Conservation (phyloP, 2,797 vertebrate genomes). For the Agapornis canus region DNA sequence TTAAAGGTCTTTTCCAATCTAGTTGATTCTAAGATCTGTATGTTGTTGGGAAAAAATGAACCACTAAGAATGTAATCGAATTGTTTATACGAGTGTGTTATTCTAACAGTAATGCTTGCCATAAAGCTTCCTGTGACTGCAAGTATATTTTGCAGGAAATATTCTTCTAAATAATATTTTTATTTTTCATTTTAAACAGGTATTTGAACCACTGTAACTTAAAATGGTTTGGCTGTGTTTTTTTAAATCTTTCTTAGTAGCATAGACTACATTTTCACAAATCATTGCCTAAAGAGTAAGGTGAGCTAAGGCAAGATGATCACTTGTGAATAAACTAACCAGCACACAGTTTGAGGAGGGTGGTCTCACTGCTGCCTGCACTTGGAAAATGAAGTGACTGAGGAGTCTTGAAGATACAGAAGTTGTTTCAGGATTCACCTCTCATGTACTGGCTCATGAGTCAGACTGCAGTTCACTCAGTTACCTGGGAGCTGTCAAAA, state of each 20-base stretch:
- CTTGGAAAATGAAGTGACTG: background rate
- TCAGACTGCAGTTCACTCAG: background rate
- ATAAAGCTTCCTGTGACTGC: background rate
- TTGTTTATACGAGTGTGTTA: background rate
- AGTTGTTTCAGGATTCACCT: background rate
- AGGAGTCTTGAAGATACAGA: background rate
- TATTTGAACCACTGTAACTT: background rate
- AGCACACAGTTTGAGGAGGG: background rate
- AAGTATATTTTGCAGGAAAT: background rate
- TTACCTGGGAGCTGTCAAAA: background rate
- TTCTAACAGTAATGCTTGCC: background rate
- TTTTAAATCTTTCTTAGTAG: background rate
- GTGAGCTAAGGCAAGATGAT: background rate
- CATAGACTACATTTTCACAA: background rate
- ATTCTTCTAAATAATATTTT: background rate
- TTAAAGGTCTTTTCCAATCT: background rate
- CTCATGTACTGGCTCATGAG: background rate
- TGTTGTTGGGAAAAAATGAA: background rate
- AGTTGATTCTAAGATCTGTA: background rate
- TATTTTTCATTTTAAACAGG: background rate
- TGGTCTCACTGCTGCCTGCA: background rate
- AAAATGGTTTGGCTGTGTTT: background rate
- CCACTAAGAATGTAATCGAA: background rate
- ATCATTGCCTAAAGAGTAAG: background rate
- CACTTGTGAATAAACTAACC: background rate